A percentile compares a stretch with the other conserved stretches of the same genome.
phyloP scores from a whole-genome alignment of 2,888 invertebrate species.

The Cheiracanthium punctorium region DNA sequence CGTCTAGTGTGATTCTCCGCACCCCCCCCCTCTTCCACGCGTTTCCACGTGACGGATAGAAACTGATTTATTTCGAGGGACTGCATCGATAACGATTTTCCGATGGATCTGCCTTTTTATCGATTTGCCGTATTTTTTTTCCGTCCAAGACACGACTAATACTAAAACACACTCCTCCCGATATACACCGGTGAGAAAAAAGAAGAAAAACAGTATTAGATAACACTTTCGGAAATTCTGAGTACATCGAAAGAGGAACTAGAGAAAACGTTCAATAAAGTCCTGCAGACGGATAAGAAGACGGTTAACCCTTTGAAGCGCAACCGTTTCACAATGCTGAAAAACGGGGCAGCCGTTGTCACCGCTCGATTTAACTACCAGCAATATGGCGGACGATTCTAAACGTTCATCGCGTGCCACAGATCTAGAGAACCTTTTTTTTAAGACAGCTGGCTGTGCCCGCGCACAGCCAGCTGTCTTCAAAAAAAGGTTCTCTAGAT shows the following conservation, averaged over 20 bases:
- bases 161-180: conserved; percentile 27
- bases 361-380: too few relatives aligned
- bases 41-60: conserved; percentile 5
- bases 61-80: conserved; percentile 60
- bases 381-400: too few relatives aligned
- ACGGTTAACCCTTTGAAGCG: too few relatives aligned
- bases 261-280: background rate
- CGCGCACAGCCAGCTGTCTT: too few relatives aligned
- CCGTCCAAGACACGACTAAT: conserved; percentile 30
- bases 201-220: conserved; percentile 30
- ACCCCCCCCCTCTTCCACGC: background rate
- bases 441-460: too few relatives aligned
- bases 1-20: background rate
- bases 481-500: too few relatives aligned
- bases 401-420: too few relatives aligned
- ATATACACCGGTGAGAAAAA: conserved; percentile 30
- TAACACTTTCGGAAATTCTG: conserved; percentile 47
- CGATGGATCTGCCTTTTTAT: conserved; percentile 50
- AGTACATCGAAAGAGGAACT: background rate
- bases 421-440: too few relatives aligned
- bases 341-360: too few relatives aligned
- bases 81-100: conserved; percentile 60
- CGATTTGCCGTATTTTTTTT: conserved; percentile 55
- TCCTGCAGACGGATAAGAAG: too few relatives aligned
- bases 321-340: too few relatives aligned